phyloP scores from a whole-genome alignment of 2,113 vertebrate species.

The Mesoclemmys tuberculata region DNA sequence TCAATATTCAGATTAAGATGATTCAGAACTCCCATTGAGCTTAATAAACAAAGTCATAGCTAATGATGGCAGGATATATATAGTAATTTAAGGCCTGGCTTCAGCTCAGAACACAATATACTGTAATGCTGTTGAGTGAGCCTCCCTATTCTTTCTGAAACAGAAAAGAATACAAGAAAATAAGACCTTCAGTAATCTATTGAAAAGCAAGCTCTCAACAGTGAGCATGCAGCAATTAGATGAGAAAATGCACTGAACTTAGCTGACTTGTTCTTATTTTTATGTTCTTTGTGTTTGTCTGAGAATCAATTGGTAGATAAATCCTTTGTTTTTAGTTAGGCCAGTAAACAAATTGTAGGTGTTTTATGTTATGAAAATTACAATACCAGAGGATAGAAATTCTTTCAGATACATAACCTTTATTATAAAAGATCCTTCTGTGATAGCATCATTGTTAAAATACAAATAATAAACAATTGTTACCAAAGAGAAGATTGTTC shows the following conservation, averaged over 20 bases:
- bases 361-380: conserved; percentile 3
- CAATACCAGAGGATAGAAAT: neutral
- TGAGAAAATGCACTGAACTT: conserved; percentile 14
- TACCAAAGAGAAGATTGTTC: conserved; percentile 24
- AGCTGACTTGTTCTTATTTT: conserved; percentile 20
- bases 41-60: neutral
- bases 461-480: conserved; percentile 20
- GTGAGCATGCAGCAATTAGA: neutral
- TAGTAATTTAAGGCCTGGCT: neutral
- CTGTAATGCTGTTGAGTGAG: neutral
- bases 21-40: neutral
- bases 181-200: neutral
- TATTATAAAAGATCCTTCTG: conserved; percentile 22
- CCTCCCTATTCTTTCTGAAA: neutral
- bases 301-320: conserved; percentile 6
- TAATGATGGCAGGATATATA: neutral
- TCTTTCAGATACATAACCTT: neutral
- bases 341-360: conserved; percentile 38
- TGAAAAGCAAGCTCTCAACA: neutral
- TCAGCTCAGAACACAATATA: neutral
- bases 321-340: conserved; percentile 39
- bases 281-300: neutral
- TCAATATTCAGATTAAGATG: neutral
- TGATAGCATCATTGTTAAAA: conserved; percentile 3
- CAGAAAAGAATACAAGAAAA: conserved; percentile 6